Conservation (phyloP, 2,113 vertebrate genomes). For the Crotalus helleri region DNA sequence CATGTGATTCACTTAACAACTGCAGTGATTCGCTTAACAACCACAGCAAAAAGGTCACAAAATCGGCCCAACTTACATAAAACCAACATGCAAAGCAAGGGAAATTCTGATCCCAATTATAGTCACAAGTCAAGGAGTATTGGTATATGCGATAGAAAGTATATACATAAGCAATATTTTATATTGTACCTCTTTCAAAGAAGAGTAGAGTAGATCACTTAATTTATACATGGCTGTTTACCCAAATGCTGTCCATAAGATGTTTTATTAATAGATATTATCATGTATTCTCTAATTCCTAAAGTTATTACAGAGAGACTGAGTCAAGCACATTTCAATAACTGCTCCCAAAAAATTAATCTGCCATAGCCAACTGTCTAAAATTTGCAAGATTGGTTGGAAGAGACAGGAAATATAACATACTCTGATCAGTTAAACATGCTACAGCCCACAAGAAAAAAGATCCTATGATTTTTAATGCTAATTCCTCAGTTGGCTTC, state of each 20-base stretch:
- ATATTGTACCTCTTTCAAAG: not conserved
- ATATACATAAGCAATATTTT: not conserved
- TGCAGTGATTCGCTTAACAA: not conserved
- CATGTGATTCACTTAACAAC: not conserved
- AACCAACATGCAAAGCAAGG: not conserved
- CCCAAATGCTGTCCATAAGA: not conserved
- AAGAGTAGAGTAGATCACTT: not conserved
- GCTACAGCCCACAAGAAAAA: not conserved
- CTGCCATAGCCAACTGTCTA: not conserved
- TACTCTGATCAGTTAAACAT: not conserved
- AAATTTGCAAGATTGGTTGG: not conserved
- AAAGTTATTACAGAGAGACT: not conserved
- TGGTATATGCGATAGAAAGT: not conserved
- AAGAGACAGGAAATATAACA: not conserved
- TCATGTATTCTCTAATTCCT: not conserved
- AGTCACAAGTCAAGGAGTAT: not conserved
- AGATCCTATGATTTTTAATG: not conserved
- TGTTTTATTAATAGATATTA: not conserved
- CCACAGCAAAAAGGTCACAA: not conserved
- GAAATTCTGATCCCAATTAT: not conserved
- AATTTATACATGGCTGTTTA: not conserved
- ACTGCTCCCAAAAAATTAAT: not conserved
- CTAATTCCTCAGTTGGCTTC: conserved; percentile 8
- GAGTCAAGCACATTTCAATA: not conserved
- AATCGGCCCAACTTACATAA: not conserved